These are phyloP conservation scores for Plestiodon gilberti DNA, from an alignment of 2,113 vertebrate species.

Conservation along the genomic window DNA sequence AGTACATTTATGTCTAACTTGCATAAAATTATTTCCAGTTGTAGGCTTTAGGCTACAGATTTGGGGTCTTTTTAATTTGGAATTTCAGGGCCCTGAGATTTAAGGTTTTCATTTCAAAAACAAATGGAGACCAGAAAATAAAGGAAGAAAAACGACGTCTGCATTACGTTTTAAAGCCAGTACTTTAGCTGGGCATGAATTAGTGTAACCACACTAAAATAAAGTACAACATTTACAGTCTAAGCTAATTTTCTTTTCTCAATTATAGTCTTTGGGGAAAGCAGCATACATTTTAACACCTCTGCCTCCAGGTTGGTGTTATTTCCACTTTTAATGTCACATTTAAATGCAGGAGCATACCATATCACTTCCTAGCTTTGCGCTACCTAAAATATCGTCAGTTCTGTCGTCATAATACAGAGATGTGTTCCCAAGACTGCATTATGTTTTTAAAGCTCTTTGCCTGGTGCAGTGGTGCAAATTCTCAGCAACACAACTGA, in stretches of 20 bases:
- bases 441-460: background rate
- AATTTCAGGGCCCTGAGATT: background rate
- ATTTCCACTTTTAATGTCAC: slow-evolving; percentile 26
- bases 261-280: background rate
- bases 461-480: background rate
- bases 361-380: background rate
- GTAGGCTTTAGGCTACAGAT: background rate
- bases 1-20: background rate
- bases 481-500: background rate
- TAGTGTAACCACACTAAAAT: background rate
- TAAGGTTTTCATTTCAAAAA: slow-evolving; percentile 14
- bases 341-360: slow-evolving; percentile 18
- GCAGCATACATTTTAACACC: background rate
- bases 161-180: background rate
- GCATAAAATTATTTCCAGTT: background rate
- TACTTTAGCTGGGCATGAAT: background rate
- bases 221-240: slow-evolving; percentile 22
- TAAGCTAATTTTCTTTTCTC: slow-evolving; percentile 17
- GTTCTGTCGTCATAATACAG: background rate
- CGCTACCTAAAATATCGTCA: background rate
- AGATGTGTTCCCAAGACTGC: background rate
- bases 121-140: slow-evolving; percentile 2
- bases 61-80: slow-evolving; percentile 5
- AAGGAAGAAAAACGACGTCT: background rate
- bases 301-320: slow-evolving; percentile 9